Evolutionary conservation across 2,797 vertebrate species (phyloP), one percentile per base, ranked within the genome.

Genomic region (Gymnoscopelus microlampas): DNA sequence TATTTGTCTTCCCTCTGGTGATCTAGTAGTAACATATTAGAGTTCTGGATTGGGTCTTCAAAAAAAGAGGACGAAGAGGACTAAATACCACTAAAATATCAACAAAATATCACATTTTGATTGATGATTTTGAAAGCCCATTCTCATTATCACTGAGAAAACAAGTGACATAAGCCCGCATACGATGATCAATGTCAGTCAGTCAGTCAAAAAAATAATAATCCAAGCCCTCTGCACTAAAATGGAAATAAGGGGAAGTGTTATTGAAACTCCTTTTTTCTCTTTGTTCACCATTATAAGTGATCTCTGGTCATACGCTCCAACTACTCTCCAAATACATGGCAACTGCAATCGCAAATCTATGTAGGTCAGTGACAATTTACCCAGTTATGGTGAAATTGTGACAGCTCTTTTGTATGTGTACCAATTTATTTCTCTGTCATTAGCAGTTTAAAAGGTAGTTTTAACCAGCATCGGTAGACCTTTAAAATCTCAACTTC

Each of bases 31-130:
- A 44, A 44, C 39, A 10, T 8, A 44, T 7, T 44, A 10, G 39
- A 68, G 67, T 54, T 78, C 78, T 80, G 85, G 81, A 85, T 78
- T 78, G 71, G 77, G 67, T 63, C 74, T 85, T 76, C 69, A 32
- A 68, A 12, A 39, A 70, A 32, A 68, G 11, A 35, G 60, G 65
- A 56, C 60, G 9, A 63, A 4, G 6, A 48, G 54, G 35, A 59
- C 35, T 66, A 53, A 76, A 53, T 63, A 68, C 63, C 79, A 78
- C 69, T 60, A 29, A 24, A 47, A 68, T 26, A 61, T 56, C 13
- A 60, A 65, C 3, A 70, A 68, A 81, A 61, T 23, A 13, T 47
- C 56, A 26, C 55, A 56, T 39, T 53, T 35, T 23, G 53, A 23
- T 59, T 26, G 12, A 60, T 35, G 53, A 8, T 55, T 53, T 73